A percentile compares a stretch with the other conserved stretches of the same genome.
Conservation (phyloP, 2,113 vertebrate genomes). For the Microcebus ravelobensis region DNA sequence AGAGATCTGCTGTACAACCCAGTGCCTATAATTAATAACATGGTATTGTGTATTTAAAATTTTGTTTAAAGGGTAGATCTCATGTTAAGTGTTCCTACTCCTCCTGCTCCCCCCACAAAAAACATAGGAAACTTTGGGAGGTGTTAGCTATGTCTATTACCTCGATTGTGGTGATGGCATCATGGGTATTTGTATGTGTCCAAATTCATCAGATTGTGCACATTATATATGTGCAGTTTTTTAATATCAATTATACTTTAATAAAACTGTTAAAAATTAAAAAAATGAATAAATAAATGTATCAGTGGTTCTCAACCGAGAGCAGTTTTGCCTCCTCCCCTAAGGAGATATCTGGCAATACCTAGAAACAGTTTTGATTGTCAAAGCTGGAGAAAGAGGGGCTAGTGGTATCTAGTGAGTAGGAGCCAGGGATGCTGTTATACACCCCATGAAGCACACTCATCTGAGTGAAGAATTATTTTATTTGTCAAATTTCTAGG, state of each 20-base stretch:
- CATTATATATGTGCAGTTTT: not conserved
- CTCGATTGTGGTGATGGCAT: too few species aligned
- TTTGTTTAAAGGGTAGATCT: not conserved
- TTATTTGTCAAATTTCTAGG: not conserved
- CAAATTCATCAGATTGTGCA: not conserved
- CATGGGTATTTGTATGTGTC: not conserved
- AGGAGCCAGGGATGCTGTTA: not conserved
- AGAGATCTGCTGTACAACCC: not conserved
- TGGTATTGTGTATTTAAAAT: not conserved
- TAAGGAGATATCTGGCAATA: not conserved
- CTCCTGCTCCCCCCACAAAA: too few species aligned
- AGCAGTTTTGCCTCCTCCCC: not conserved
- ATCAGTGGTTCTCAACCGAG: not conserved
- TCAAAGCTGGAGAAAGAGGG: not conserved
- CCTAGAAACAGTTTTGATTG: not conserved
- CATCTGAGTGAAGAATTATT: not conserved
- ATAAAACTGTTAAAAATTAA: not conserved
- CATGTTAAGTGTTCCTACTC: not conserved
- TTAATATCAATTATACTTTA: not conserved
- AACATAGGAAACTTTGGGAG: not conserved
- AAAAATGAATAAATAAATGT: slow-evolving; percentile 2
- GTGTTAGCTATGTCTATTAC: not conserved
- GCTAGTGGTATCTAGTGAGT: not conserved
- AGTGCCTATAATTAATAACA: not conserved
- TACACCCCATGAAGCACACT: not conserved